Evolutionary conservation across 2,888 invertebrate species (phyloP).

Genomic region (Argyresthia albistria): DNA sequence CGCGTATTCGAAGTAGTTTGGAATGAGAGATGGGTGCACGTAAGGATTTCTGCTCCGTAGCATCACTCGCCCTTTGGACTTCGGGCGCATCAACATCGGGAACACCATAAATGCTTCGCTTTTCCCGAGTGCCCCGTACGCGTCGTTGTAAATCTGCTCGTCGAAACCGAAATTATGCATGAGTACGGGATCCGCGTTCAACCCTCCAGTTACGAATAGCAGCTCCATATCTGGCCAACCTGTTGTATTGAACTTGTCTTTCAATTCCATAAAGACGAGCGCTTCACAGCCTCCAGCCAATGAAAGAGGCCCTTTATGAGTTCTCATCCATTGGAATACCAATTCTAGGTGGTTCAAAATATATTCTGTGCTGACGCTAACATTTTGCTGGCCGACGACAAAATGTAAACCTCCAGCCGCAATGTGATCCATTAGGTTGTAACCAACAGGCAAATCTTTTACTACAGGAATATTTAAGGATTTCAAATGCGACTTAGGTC

Average conservation of each 20-base stretch:
- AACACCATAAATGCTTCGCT: slow-evolving; percentile 69
- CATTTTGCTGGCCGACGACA: slow-evolving; percentile 36
- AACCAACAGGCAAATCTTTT: slow-evolving; percentile 75
- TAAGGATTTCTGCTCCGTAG: slow-evolving; percentile 81
- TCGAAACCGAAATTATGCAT: slow-evolving; percentile 69
- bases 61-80: slow-evolving; percentile 77
- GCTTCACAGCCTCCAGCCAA: slow-evolving; percentile 79
- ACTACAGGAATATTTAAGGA: slow-evolving; percentile 67
- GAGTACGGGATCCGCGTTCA: slow-evolving; percentile 57
- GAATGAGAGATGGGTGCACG: slow-evolving; percentile 80
- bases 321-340: slow-evolving; percentile 67
- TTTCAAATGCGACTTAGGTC: slow-evolving; percentile 73
- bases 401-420: slow-evolving; percentile 76
- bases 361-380: slow-evolving; percentile 38
- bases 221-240: slow-evolving; percentile 78
- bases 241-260: slow-evolving; percentile 63
- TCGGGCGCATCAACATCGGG: slow-evolving; percentile 81
- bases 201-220: slow-evolving; percentile 71
- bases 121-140: slow-evolving; percentile 47
- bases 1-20: slow-evolving; percentile 80
- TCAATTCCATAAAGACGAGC: slow-evolving; percentile 74
- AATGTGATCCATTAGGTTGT: slow-evolving; percentile 80
- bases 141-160: slow-evolving; percentile 47
- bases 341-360: slow-evolving; percentile 47
- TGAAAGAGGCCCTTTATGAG: slow-evolving; percentile 71